Conservation (phyloP, 2,113 vertebrate genomes). For the Ictalurus furcatus region DNA sequence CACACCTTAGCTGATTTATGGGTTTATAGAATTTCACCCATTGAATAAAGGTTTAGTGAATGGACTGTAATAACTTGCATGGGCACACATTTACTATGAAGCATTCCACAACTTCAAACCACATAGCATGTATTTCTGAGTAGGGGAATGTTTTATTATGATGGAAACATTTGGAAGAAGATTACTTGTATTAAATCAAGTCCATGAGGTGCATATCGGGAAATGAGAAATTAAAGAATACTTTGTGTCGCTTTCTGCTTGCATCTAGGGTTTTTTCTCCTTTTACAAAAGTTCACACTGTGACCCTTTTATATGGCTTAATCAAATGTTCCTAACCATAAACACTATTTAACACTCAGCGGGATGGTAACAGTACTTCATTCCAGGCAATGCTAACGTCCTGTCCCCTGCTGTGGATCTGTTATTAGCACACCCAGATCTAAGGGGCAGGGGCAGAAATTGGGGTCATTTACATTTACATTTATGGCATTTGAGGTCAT, state of each 20-base stretch:
- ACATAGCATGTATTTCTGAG: background rate
- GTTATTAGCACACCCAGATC: background rate
- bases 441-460: background rate
- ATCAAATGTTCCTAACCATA: constrained; percentile 5
- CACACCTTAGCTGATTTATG: background rate
- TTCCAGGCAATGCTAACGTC: background rate
- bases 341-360: constrained; percentile 10
- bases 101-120: background rate
- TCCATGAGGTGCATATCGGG: background rate
- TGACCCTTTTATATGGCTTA: constrained; percentile 14
- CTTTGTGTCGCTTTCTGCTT: background rate
- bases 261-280: too few species aligned
- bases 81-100: background rate
- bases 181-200: constrained; percentile 3
- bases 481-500: background rate
- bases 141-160: background rate
- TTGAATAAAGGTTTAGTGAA: background rate
- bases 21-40: background rate
- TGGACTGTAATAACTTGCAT: background rate
- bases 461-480: background rate
- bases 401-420: background rate
- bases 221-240: background rate
- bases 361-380: background rate
- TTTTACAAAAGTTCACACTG: background rate
- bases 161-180: background rate